Base-by-base conservation (phyloP, 2,113 vertebrate genomes). In the Pipa parva region DNA sequence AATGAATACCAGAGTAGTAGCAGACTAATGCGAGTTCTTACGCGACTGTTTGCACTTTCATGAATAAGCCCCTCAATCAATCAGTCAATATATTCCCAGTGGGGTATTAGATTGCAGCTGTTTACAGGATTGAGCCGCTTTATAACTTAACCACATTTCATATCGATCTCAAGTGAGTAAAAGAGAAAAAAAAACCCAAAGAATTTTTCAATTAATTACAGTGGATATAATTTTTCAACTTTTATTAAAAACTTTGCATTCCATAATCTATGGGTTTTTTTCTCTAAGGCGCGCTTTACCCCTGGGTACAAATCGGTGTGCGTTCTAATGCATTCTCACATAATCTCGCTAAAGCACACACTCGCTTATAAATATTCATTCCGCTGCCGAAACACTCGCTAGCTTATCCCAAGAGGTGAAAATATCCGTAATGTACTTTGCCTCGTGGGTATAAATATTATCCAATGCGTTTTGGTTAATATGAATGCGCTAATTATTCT, bases 401-500 rank as follows among this genome's bases (percentile, higher is more conserved):
- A 83, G 83, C 80, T 83, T n/a, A n/a, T 85, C 85, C 86, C 89
- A 86, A 82, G 84, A 87, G 89, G 88, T 89, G 87, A n/a, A 89
- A 87, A 87, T 88, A 81, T 85, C 81, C 80, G 86, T 83, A 82
- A 83, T 80, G 84, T 86, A 82, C 84, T 87, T 87, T 82, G 83
- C 83, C 89, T 88, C 87, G 83, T 84, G 87, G 87, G 88, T 86
- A 88, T 89, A 88, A 88, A 89, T 88, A 87, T 85, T 88, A 88
- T 87, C 86, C 85, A 85, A 87, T 89, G 88, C 84, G 88, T 88
- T 90, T 84, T 85, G 83, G 82, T 87, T 89, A 87, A 87, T 90
- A 88, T 79, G 88, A 89, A 88, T 86, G 83, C 82, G 84, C 89
- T 90, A 89, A 90, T 90, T 89, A 89, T 89, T 89, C 86, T 83